Conservation (phyloP, 2,113 vertebrate species). For the Eupsittula cactorum region DNA sequence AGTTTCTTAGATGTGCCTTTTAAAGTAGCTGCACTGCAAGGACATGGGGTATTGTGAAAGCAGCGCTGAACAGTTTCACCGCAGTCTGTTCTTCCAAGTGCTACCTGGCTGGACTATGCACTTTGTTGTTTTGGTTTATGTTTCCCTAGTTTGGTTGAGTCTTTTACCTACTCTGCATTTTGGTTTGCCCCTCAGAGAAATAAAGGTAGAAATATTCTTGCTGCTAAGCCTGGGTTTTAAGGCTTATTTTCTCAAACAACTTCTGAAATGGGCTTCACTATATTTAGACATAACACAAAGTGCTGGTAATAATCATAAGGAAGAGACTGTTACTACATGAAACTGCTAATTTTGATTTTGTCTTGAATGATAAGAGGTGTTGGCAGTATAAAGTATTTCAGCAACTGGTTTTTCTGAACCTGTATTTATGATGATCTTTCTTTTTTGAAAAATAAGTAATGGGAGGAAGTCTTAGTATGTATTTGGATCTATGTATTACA, state of each 20-base stretch:
- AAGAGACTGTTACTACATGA: background rate
- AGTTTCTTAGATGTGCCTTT: background rate
- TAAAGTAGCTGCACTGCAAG: background rate
- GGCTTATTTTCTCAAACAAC: background rate
- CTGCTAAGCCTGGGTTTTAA: background rate
- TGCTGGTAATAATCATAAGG: background rate
- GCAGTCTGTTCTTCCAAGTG: background rate
- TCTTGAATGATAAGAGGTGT: background rate
- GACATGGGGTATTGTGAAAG: background rate
- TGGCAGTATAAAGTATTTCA: background rate
- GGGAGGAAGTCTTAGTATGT: fast-evolving
- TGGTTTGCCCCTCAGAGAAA: background rate
- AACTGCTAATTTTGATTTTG: background rate
- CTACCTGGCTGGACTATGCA: background rate
- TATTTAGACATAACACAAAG: background rate
- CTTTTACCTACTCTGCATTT: background rate
- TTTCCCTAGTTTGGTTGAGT: background rate
- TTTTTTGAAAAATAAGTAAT: background rate
- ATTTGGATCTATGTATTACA: background rate
- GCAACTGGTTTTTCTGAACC: background rate
- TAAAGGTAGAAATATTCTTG: background rate
- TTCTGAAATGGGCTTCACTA: background rate
- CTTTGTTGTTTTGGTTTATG: background rate
- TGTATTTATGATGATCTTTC: background rate
- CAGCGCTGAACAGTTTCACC: background rate